Evolutionary conservation across 2,113 vertebrate genomes (phyloP), one percentile per base, ranked within the genome.

Genomic region (Turdus rufiventris): DNA sequence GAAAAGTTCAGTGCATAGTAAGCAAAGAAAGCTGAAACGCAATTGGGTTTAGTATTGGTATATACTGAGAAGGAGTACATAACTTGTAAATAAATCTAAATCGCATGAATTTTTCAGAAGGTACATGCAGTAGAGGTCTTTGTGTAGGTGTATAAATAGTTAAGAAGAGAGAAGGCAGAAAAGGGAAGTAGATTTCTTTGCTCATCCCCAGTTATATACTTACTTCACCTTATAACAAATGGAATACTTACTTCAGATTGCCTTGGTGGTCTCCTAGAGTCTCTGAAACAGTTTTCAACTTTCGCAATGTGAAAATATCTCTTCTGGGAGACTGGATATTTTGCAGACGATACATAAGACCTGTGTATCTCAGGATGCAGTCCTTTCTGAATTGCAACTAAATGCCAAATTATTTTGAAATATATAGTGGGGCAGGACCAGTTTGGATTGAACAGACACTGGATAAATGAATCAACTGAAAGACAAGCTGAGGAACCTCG

Each of bases 71-170:
- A 94, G 72, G 42, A 91, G 53, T 61, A 70, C 76, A 72, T 92
- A 85, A 76, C 56, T 93, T 91, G 51, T 82, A 96, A 95, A 94
- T 93, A 91, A 93, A 48, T 74, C 65, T 88, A 79, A 90, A 81
- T 47, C 71, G 54, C 42, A 7, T 77, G 24, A 91, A n/a, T 87
- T 93, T 96, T 96, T 96, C 56, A 29, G 72, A 63, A 94, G 73
- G 21, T 65, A 18, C 60, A 26, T 51, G 31, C 84, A 73, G 81
- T 94, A 93, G 84, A 96, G 91, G 48, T 96, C 24, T 88, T 12
- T 61, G 8, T 79, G 3, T 53, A 18, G 10, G 6, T 67, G 3
- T 57, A 6, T 81, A 12, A 58, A n/a, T 73, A 62, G 36, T 60
- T 67, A 92, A 94, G 82, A 61, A 95, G 89, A 93, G 70, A 90